These are phyloP conservation scores for Drosophila mimica DNA, from an alignment of 2,888 invertebrate genomes.

Conservation along the genomic window DNA sequence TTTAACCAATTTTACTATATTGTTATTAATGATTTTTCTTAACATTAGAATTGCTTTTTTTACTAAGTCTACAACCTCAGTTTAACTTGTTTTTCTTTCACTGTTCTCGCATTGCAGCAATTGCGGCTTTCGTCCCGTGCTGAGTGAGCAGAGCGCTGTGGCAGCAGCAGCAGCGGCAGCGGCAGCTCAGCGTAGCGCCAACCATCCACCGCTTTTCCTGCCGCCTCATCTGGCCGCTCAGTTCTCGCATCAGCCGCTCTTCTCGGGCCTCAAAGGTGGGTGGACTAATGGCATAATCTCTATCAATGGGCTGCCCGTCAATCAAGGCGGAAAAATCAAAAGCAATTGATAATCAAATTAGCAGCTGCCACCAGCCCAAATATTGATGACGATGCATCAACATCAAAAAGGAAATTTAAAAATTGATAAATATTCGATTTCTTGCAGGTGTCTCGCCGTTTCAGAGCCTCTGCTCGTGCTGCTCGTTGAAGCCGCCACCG, in stretches of 20 bases:
- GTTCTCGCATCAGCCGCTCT: constrained; percentile 93
- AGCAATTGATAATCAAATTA: constrained; percentile 63
- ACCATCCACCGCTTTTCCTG: constrained; percentile 92
- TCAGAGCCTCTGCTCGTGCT: constrained; percentile 92
- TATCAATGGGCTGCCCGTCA: constrained; percentile 73
- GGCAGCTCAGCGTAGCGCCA: constrained; percentile 85
- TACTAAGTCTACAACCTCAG: background rate
- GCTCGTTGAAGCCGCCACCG: constrained; percentile 88
- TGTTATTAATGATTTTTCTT: background rate
- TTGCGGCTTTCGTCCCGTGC: constrained; percentile 87
- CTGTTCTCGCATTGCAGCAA: constrained; percentile 85
- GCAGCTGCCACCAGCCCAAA: constrained; percentile 35
- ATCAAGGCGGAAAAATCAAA: constrained; percentile 65
- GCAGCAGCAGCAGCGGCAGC: constrained; percentile 74
- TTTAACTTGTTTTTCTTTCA: background rate
- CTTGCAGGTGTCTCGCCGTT: constrained; percentile 87
- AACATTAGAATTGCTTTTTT: background rate
- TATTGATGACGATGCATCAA: constrained; percentile 30
- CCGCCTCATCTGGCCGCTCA: constrained; percentile 92
- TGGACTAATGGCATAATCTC: constrained; percentile 43
- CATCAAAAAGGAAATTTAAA: constrained; percentile 24
- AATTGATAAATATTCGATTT: constrained; percentile 33
- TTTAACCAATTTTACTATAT: background rate
- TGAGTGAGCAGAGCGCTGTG: constrained; percentile 86
- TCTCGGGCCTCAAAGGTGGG: constrained; percentile 91